These are phyloP conservation scores for Meda fulgida DNA, from an alignment of 2,797 vertebrate genomes.

Conservation along the genomic window DNA sequence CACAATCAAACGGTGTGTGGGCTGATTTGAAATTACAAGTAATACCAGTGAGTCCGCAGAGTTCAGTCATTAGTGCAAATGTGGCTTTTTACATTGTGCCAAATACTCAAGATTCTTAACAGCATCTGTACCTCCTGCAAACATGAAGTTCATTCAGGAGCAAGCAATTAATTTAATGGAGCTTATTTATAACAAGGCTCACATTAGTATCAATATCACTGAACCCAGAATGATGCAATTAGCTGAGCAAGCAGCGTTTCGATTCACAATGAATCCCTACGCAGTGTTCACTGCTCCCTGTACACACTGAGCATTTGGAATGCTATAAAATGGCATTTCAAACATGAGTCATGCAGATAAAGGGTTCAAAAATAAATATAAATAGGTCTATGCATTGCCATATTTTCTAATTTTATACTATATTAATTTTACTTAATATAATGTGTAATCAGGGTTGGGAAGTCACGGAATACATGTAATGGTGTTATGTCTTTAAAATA, in stretches of 20 bases:
- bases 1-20: conserved; percentile 25
- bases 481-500: neutral
- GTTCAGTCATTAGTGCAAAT: conserved; percentile 27
- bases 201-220: conserved; percentile 35
- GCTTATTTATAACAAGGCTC: conserved; percentile 29
- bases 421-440: neutral
- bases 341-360: neutral
- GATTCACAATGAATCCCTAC: neutral
- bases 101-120: neutral
- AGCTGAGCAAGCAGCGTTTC: neutral
- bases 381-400: neutral
- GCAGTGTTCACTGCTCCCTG: neutral
- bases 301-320: neutral
- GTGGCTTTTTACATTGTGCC: conserved; percentile 6
- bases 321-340: neutral
- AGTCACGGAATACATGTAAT: neutral
- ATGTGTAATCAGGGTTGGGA: neutral
- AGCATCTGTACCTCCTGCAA: conserved; percentile 10
- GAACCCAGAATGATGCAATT: conserved; percentile 33
- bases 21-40: conserved; percentile 26
- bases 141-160: conserved; percentile 10
- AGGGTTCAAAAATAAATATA: neutral
- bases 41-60: conserved; percentile 26
- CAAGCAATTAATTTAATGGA: conserved; percentile 12
- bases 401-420: neutral